A percentile compares a stretch with the other conserved stretches of the same genome.
phyloP scores from a whole-genome alignment of 2,113 vertebrate species.

The Bubo bubo region DNA sequence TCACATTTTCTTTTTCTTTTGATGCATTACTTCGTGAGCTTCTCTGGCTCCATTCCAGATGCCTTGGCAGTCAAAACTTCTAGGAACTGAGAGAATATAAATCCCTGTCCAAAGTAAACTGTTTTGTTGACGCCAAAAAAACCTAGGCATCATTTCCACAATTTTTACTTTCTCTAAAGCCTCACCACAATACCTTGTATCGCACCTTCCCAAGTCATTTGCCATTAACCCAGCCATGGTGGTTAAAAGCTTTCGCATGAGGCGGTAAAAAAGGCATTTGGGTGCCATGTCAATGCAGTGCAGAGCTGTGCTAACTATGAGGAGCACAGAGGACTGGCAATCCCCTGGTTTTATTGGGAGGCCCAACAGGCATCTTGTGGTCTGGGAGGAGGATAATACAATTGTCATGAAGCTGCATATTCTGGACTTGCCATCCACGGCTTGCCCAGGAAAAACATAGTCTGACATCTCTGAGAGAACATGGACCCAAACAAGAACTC shows the following conservation, averaged over 20 bases:
- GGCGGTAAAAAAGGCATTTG: neutral
- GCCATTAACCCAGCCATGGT: neutral
- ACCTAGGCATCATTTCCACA: neutral
- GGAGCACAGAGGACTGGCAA: neutral
- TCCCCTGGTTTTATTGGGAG: neutral
- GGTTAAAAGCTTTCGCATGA: neutral
- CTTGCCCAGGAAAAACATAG: neutral
- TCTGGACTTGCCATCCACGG: neutral
- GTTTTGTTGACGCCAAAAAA: neutral
- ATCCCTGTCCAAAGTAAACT: neutral
- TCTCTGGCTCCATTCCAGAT: neutral
- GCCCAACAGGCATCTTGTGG: neutral
- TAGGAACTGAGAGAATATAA: neutral
- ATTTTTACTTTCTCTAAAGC: neutral
- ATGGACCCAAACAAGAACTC: neutral
- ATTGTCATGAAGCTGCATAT: neutral
- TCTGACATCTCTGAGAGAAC: neutral
- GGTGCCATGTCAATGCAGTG: neutral
- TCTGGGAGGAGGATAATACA: neutral
- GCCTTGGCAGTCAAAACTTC: constrained; percentile 11
- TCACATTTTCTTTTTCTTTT: constrained; percentile 11
- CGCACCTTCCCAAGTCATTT: neutral
- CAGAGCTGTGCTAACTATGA: neutral
- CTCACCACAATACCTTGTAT: neutral
- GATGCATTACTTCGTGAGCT: neutral